Evolutionary conservation across 2,797 vertebrate species (phyloP), one percentile per base, ranked within the genome.

Genomic region (Gadopsis marmoratus): DNA sequence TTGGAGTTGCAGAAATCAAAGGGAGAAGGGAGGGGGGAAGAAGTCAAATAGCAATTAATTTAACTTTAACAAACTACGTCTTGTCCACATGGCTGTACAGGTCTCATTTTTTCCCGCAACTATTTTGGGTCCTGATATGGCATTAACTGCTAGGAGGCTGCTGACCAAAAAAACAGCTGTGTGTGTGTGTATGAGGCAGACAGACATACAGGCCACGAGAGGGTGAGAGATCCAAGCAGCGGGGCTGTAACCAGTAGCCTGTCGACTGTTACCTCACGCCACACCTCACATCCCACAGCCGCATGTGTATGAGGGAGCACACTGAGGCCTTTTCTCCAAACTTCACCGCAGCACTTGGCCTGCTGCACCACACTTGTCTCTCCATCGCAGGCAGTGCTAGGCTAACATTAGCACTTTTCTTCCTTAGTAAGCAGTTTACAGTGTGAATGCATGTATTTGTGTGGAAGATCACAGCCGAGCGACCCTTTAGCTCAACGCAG

Each of bases 221-320:
- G 66, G 66, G 76, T 67, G 53, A 70, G 54, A 73, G 89, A 91
- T 93, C 92, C 92, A 91, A 94, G 88, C 64, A 71, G 47, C 13
- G 3, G 69, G 72, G 47, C 82, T 86, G 83, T 81, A 88, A 91
- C 89, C 89, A 93, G 91, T 66, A 87, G 79, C 87, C 88, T 85
- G 82, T 87, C 48, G 86, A 71, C 81, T 79, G 79, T 82, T 83
- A 86, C 89, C 84, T 83, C 80, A 91, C 83, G 63, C 89, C 88
- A 88, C 83, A 90, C 88, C 91, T 94, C 91, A 88, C 86, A 88
- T 90, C 85, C 85, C 70, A 33, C 90, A 86, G 89, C 88, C 88
- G 87, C 77, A 66, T 81, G 85, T 71, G 83, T 74, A 59, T 59
- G 66, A 90, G 79, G 47, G 33, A 89, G 87, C 84, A 93, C 89